A percentile compares a stretch with the other conserved stretches of the same genome.
Evolutionary conservation across 1,140 invertebrate genomes (phyloP).

Genomic region (Augochlora pura): DNA sequence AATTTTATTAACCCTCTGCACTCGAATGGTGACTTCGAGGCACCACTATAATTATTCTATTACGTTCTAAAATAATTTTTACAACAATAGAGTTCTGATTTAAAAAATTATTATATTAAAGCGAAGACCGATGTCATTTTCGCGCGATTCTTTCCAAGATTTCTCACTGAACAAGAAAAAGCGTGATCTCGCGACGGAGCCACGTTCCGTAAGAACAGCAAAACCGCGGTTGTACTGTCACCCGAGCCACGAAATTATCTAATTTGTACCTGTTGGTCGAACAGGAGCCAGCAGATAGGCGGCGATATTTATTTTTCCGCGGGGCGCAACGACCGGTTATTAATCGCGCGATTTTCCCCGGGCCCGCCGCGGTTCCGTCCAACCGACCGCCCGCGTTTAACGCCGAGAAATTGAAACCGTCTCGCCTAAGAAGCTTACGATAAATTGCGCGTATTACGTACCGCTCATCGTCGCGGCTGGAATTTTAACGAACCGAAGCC

Average conservation of each 20-base stretch:
- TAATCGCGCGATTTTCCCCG: constrained; percentile 6
- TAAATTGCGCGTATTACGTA: constrained; percentile 28
- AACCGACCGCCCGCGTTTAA: background rate
- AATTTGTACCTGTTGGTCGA: background rate
- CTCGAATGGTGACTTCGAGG: too few relatives aligned
- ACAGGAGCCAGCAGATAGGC: background rate
- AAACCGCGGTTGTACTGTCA: background rate
- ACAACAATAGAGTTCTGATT: too few relatives aligned
- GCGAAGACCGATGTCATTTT: too few relatives aligned
- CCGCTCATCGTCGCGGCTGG: constrained; percentile 3
- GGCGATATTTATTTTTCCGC: background rate
- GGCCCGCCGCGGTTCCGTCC: background rate
- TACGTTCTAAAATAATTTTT: too few relatives aligned
- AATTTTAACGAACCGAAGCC: constrained; percentile 23
- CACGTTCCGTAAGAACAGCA: too few relatives aligned
- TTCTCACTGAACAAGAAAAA: too few relatives aligned
- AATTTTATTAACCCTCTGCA: too few relatives aligned
- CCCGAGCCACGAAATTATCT: background rate
- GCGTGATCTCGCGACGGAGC: too few relatives aligned
- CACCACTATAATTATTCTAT: too few relatives aligned
- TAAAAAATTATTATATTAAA: too few relatives aligned
- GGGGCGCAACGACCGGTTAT: constrained; percentile 8
- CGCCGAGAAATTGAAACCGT: constrained; percentile 32
- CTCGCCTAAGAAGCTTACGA: constrained; percentile 23
- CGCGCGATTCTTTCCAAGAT: too few relatives aligned